Base-by-base conservation (phyloP, 2,888 invertebrate genomes). In the Chrysolina haemoptera region DNA sequence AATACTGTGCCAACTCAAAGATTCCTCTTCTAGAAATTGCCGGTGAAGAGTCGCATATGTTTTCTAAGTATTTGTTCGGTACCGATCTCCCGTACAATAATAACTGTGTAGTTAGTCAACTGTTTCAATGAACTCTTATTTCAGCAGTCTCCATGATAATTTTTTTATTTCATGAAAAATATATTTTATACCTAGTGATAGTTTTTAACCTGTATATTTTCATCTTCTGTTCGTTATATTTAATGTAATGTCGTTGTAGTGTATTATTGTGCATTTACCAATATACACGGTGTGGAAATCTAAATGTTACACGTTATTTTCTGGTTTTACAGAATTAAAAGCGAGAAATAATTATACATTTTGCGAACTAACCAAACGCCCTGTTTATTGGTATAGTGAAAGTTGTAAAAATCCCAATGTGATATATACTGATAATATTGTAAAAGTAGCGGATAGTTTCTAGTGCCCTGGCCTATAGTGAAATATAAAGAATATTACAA, bases 341-440 rank as follows among this genome's bases (percentile, higher is more conserved):
- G 43, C 66, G 27, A 73, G 67, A 70, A 73, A 70, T 64, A 35
- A 68, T 66, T 68, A 48, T 70, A 48, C 66, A 70, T 68, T 65
- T 63, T 53, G 27, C 46, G 20, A 50, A 71, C 65, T 59, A 71
- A 70, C 14, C 55, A 48, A 67, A 71, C 69, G 41, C 65, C 72
- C 74, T 74, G 64, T 71, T 68, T 79, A 72, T 71, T 76, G 76
- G 71, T 68, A 40, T 64, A 65, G 50, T 66, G 22, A 67, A 73
- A 76, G 70, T 74, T 77, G 73, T 83, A 80, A 82, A 83, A 81
- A 82, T 80, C 83, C 84, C 83, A 84, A 81, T 86, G 85, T 85
- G 85, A 85, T 85, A 86, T 84, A 83, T 84, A 85, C 79, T 83
- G 85, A 85, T 85, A 85, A 85, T 85, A 85, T 84, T 83, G 81